Percentiles rank a stretch among this genome's conserved stretches.
These are phyloP conservation scores for Sula dactylatra DNA, from an alignment of 2,113 vertebrate species.

Conservation along the genomic window DNA sequence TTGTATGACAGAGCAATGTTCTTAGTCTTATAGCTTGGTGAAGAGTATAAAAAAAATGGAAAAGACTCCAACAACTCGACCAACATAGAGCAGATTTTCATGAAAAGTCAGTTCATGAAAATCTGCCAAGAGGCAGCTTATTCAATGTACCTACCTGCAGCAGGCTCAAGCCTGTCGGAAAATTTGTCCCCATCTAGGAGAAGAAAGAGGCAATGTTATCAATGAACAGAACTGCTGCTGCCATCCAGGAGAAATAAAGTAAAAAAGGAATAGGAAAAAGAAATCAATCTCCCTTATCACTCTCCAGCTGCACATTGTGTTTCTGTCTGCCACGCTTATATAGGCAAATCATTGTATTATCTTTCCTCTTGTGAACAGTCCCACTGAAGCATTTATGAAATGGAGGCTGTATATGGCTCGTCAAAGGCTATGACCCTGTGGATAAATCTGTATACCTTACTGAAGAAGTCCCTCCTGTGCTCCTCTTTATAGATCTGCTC, in stretches of 20 bases:
- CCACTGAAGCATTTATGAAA: slow-evolving; percentile 27
- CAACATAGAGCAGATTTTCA: neutral
- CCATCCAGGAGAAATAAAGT: slow-evolving; percentile 8
- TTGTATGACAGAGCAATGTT: neutral
- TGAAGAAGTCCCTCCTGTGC: neutral
- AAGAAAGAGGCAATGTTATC: neutral
- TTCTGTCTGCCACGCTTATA: slow-evolving; percentile 42
- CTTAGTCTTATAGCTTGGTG: neutral
- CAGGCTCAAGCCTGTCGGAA: neutral
- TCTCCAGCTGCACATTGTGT: slow-evolving; percentile 37
- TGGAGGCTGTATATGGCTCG: neutral
- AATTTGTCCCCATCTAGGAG: neutral
- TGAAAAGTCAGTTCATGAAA: neutral
- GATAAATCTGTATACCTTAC: neutral
- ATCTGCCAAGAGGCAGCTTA: neutral
- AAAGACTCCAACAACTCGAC: neutral
- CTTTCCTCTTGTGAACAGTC: slow-evolving; percentile 28
- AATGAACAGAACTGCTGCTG: neutral
- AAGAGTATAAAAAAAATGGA: neutral
- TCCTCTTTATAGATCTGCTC: neutral
- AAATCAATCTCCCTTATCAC: slow-evolving; percentile 30
- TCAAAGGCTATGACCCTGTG: neutral
- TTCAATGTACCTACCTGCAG: neutral
- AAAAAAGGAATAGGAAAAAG: slow-evolving; percentile 4
- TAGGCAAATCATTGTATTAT: slow-evolving; percentile 48